Percentiles rank a stretch among this genome's conserved stretches.
Evolutionary conservation across 64 coral and sea anemone genomes (phyloP).

Genomic region (Platygyra sinensis): DNA sequence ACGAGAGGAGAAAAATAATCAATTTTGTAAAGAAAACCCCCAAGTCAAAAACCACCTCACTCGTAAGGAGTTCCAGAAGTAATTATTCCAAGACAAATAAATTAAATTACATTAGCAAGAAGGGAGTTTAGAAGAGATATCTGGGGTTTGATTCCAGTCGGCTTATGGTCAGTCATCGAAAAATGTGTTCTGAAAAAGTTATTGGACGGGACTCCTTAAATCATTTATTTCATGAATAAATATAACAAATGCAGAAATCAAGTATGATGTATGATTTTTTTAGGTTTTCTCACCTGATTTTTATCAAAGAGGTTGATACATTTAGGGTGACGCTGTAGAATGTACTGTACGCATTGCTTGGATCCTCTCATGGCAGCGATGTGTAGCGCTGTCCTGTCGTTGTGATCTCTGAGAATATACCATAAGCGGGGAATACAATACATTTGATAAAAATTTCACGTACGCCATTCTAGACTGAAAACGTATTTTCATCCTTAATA

Average conservation of each 20-base stretch:
- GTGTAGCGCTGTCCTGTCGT: slow-evolving; percentile 45
- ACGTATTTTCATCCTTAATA: no score
- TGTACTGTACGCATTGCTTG: slow-evolving; percentile 40
- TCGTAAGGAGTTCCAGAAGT: no score
- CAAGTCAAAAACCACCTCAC: neutral
- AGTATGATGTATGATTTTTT: neutral
- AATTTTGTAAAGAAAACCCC: neutral
- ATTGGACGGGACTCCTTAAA: neutral
- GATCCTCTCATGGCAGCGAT: slow-evolving; percentile 55
- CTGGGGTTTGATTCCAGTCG: no score
- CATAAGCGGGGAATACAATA: neutral
- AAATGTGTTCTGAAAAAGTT: neutral
- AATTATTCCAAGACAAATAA: no score
- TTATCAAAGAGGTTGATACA: slow-evolving; percentile 53
- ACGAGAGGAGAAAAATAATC: neutral
- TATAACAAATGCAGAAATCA: neutral
- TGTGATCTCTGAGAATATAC: slow-evolving; percentile 14
- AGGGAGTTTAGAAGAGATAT: no score
- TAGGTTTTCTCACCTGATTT: slow-evolving; percentile 25
- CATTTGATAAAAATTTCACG: no score
- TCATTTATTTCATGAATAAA: neutral
- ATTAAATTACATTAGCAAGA: no score
- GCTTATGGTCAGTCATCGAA: no score
- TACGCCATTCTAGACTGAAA: no score
- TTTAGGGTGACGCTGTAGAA: slow-evolving; percentile 45